Base-by-base conservation (phyloP, 2,113 vertebrate species). In the Cygnus buccinator region DNA sequence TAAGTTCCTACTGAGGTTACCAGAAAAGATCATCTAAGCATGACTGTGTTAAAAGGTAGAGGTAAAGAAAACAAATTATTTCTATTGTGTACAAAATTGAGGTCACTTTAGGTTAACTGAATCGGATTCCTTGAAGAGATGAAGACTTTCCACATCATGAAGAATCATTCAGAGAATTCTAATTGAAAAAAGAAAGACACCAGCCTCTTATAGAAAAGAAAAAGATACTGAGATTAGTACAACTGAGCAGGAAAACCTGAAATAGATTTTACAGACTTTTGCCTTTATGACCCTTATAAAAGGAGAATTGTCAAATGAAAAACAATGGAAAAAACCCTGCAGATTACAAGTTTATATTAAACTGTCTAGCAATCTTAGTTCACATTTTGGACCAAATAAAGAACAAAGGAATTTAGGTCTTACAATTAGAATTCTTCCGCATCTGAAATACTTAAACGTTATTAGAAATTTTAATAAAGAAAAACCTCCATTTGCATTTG, bases 51-150 rank as follows among this genome's bases (percentile, higher is more conserved):
- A 97, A 97, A 97, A 98, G 95, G 92, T 90, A 97, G 93, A 96
- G 93, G 93, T 95, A 97, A 97, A 97, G 93, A 98, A 98, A 98
- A 97, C 96, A 97, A 97, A 97, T 98, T 98, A 97, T 96, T 98
- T 97, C 97, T 50, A 95, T 98, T 98, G 97, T 98, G 95, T 97
- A 97, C 96, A 97, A 98, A 98, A 98, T 98, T 98, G 98, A 97
- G 98, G 98, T 97, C 95, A 89, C 82, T 91, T 68, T 88, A 97
- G 98, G 98, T 98, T 98, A 98, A 98, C 97, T 96, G 96, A 97
- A 97, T 98, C 87, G 95, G 96, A 97, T 98, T 97, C 95, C 89
- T 97, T 89, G 85, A 98, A 97, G 96, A 97, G 95, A 97, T 95
- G 97, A 96, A 96, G 92, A 97, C 93, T 96, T 91, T 97, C 84